Percentiles rank a stretch among this genome's conserved stretches.
Evolutionary conservation across 2,888 invertebrate genomes (phyloP).

Genomic region (Rugalucina vietnamica): DNA sequence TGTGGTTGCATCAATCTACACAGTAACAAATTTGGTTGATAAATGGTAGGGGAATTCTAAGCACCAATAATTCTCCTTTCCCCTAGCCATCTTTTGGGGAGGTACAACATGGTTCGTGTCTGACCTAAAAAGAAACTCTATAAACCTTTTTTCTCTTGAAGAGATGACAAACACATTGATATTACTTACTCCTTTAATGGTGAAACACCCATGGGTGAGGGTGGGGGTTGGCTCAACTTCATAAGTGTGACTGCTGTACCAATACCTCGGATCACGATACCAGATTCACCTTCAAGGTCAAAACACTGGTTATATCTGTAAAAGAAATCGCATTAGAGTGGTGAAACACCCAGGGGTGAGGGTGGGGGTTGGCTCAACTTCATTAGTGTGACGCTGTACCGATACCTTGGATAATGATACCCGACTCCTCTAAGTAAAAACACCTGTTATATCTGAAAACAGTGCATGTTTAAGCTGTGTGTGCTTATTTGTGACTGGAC

Average conservation of each 20-base stretch:
- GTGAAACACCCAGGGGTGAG: conserved; percentile 75
- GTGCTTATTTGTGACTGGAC: too few species aligned
- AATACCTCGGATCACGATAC: conserved; percentile 97
- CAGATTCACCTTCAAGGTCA: conserved; percentile 98
- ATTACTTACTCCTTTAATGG: conserved; percentile 82
- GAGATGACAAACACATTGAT: background rate
- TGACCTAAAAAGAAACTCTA: too few species aligned
- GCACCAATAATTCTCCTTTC: too few species aligned
- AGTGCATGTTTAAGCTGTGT: too few species aligned
- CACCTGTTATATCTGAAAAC: conserved; percentile 91
- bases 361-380: conserved; percentile 63
- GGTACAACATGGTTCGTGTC: too few species aligned
- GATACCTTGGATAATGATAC: conserved; percentile 97
- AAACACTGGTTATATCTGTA: conserved; percentile 94
- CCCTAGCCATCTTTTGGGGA: too few species aligned
- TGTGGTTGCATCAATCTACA: too few species aligned
- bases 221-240: conserved; percentile 63
- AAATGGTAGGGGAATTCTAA: too few species aligned
- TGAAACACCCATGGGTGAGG: conserved; percentile 73
- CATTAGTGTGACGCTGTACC: conserved; percentile 93
- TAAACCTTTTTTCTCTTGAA: too few species aligned
- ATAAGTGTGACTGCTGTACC: conserved; percentile 93
- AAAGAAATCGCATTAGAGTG: conserved; percentile 57
- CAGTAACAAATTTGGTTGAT: too few species aligned
- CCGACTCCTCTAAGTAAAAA: conserved; percentile 98